Percentiles rank a stretch among this genome's conserved stretches.
Conservation (phyloP, 2,113 vertebrate species). For the Grallaria varia region DNA sequence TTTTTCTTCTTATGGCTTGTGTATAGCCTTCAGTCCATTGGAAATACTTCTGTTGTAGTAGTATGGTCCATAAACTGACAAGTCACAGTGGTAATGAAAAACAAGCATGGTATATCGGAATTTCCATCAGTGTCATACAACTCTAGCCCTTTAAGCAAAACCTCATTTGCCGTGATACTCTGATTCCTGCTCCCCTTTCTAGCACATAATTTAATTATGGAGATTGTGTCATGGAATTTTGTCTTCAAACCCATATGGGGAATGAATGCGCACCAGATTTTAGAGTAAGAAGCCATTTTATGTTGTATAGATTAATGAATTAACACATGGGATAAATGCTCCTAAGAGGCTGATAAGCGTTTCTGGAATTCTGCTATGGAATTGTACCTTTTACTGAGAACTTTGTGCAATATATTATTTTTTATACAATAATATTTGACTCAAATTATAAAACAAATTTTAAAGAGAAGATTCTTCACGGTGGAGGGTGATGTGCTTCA, state of each 20-base stretch:
- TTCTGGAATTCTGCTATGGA: neutral
- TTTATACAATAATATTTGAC: neutral
- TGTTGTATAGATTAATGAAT: neutral
- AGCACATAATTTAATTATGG: neutral
- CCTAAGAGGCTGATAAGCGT: neutral
- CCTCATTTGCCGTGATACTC: neutral
- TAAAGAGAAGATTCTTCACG: neutral
- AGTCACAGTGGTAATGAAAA: neutral
- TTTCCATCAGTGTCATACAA: neutral
- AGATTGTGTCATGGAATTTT: neutral
- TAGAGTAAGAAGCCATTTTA: neutral
- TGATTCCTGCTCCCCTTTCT: neutral
- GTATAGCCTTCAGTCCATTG: neutral
- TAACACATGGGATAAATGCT: neutral
- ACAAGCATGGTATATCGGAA: neutral
- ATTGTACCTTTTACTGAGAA: neutral
- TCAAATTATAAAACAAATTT: neutral
- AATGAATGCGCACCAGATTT: neutral
- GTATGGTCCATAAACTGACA: neutral
- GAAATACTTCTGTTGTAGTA: neutral
- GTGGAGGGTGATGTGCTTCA: neutral
- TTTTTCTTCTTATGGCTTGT: neutral
- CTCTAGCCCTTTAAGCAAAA: neutral
- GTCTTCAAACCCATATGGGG: neutral
- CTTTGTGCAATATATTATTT: neutral